Evolutionary conservation across 92 coral and sea anemone genomes (phyloP).

Genomic region (Pocillopora grandis): DNA sequence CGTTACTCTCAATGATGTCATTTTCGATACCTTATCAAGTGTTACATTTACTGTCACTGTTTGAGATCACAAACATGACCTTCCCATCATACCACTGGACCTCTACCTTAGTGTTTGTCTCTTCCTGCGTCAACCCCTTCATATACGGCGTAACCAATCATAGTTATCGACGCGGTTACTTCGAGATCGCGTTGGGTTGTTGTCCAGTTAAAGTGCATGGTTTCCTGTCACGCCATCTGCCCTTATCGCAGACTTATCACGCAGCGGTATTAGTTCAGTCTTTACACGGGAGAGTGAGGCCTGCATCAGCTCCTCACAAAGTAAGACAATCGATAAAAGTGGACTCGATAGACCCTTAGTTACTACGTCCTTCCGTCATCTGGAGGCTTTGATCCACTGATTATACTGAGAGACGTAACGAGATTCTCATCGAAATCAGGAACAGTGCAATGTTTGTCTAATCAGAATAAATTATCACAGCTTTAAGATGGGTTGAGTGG

Average conservation of each 20-base stretch:
- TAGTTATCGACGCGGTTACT: slow-evolving; percentile 40
- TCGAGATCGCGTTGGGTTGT: slow-evolving; percentile 45
- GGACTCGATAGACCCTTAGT: slow-evolving; percentile 14
- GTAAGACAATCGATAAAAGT: slow-evolving; percentile 22
- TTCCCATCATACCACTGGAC: slow-evolving; percentile 29
- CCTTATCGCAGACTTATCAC: slow-evolving; percentile 35
- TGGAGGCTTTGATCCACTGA: no score
- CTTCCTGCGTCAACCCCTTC: slow-evolving; percentile 36
- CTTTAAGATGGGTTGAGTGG: no score
- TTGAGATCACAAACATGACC: slow-evolving; percentile 9
- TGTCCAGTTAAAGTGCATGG: slow-evolving; percentile 48
- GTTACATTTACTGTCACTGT: slow-evolving; percentile 7
- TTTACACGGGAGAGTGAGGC: slow-evolving; percentile 36
- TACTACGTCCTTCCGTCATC: neutral
- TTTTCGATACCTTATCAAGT: slow-evolving; percentile 47
- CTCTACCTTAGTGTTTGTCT: slow-evolving; percentile 8
- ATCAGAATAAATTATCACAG: no score
- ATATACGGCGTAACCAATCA: slow-evolving; percentile 46
- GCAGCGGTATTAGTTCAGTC: slow-evolving; percentile 31
- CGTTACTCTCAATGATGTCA: slow-evolving; percentile 21
- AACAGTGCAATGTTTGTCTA: no score
- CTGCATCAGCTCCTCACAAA: slow-evolving; percentile 34
- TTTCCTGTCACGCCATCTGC: slow-evolving; percentile 38
- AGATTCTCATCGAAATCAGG: no score
- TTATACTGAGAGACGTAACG: no score